Base-by-base conservation (phyloP, 2,888 invertebrate genomes). In the Habroteleia sp. region DNA sequence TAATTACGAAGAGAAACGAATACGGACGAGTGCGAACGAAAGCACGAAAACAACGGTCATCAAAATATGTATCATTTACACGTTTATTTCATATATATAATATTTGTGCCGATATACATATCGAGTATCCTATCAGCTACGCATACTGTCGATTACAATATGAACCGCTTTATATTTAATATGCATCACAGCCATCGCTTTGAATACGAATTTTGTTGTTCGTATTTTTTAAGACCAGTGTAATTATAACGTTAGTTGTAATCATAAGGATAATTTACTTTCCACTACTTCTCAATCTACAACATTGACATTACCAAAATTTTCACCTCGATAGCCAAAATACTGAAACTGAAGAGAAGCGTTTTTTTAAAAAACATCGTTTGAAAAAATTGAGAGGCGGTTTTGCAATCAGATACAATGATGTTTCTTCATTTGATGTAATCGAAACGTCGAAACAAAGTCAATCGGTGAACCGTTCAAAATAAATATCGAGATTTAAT, bases 121-220 rank as follows among this genome's bases (percentile, higher is more conserved):
- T 68, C 54, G 74, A 77, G 77, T 76, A 46, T 58, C 48, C 76
- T 78, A 77, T 78, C 63, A 78, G 73, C 79, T 80, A 79, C 80
- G 80, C 80, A 83, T 81, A 81, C 79, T 82, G 81, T 82, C 79
- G 81, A 82, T 80, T 83, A 82, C 81, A 82, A 80, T 84, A 81
- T 81, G 85, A 85, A 85, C 75, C 82, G 81, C 78, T 79, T 82
- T 81, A 83, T 82, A 82, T 82, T 86, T 85, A 86, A 81, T 85
- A 74, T 69, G 79, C 78, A 88, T 88, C 88, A 88, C 88, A 88
- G 88, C 88, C 88, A 87, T 86, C 87, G 88, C 88, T 88, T 88
- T 88, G 88, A 86, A 87, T 87, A 88, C 87, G 87, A 88, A 87
- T 83, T 77, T 83, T 68, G 66, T 74, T 68, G 74, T 86, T 86